These are phyloP conservation scores for Lobophora halterata DNA, from an alignment of 2,888 invertebrate genomes.

Conservation along the genomic window DNA sequence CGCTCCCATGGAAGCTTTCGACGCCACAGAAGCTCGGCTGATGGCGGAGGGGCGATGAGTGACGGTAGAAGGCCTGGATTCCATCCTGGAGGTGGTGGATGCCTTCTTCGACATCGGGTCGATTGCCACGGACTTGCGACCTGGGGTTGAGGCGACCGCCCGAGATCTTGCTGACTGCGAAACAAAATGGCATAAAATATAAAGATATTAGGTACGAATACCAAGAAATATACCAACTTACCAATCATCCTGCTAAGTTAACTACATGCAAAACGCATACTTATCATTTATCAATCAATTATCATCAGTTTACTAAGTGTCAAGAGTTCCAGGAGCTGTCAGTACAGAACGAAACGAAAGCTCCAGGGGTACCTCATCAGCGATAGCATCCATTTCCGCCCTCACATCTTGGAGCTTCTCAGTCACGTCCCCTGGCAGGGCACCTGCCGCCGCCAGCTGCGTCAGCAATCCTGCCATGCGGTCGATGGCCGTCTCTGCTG, in stretches of 20 bases:
- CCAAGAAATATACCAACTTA: too few species aligned
- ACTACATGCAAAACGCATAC: too few species aligned
- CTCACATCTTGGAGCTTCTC: constrained; percentile 72
- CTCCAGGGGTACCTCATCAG: constrained; percentile 5
- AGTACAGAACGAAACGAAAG: too few species aligned
- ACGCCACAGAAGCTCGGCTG: constrained; percentile 7
- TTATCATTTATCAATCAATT: too few species aligned
- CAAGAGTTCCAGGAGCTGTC: too few species aligned
- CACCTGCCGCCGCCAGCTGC: constrained; percentile 45
- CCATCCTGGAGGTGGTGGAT: constrained; percentile 12
- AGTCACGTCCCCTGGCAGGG: constrained; percentile 40
- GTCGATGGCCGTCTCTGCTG: constrained; percentile 50
- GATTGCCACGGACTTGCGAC: constrained; percentile 40
- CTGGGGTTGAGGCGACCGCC: background rate
- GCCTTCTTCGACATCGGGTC: constrained; percentile 26
- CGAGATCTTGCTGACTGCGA: background rate
- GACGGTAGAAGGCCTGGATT: constrained; percentile 9
- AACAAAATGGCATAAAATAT: too few species aligned
- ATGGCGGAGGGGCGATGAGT: constrained; percentile 5
- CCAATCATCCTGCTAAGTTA: too few species aligned
- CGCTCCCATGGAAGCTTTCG: constrained; percentile 7
- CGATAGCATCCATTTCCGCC: constrained; percentile 18
- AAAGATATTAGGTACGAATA: too few species aligned
- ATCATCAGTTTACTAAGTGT: too few species aligned
- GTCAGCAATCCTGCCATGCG: constrained; percentile 52